A percentile compares a stretch with the other conserved stretches of the same genome.
These are phyloP conservation scores for Altica lythri DNA, from an alignment of 2,888 invertebrate genomes.

Conservation along the genomic window DNA sequence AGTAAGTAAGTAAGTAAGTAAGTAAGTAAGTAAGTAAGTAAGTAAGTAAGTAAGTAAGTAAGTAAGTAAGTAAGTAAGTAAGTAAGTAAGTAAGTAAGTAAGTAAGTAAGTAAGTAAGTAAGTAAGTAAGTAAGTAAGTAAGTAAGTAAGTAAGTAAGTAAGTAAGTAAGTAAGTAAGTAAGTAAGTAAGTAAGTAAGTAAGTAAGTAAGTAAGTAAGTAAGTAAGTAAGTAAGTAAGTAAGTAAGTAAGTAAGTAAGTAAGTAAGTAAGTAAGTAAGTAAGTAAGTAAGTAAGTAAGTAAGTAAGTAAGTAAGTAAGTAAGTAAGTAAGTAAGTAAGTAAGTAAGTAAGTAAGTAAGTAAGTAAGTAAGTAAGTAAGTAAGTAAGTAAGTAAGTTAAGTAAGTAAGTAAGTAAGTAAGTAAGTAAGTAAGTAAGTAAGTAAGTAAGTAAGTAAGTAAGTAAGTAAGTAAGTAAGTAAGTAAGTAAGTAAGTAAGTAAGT, in stretches of 20 bases:
- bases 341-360: neutral
- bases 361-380: neutral
- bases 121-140: neutral
- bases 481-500: neutral
- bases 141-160: neutral
- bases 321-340: neutral
- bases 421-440: neutral
- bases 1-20: neutral
- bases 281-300: neutral
- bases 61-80: neutral
- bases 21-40: neutral
- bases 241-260: neutral
- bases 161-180: neutral
- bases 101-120: neutral
- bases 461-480: neutral
- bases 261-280: neutral
- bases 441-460: neutral
- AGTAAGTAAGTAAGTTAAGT: neutral
- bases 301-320: neutral
- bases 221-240: neutral
- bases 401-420: neutral
- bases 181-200: neutral
- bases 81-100: neutral
- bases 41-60: neutral
- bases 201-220: neutral